Conservation (phyloP, 2,888 invertebrate species). For the Limnephilus marmoratus region DNA sequence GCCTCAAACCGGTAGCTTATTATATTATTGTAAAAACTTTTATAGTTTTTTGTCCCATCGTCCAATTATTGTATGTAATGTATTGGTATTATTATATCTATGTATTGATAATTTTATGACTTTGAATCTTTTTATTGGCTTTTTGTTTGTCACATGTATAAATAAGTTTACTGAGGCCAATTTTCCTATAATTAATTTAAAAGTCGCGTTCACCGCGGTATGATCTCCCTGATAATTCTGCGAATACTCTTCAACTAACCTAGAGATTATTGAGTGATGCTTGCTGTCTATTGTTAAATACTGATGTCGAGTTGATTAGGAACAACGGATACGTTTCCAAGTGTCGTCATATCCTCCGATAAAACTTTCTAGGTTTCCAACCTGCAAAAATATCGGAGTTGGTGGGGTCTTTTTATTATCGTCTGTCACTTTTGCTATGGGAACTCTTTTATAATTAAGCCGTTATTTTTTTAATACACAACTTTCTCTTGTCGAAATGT, state of each 20-base stretch:
- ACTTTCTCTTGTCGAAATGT: neutral
- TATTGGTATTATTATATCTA: neutral
- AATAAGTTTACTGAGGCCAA: conserved; percentile 6
- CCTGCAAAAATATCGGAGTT: neutral
- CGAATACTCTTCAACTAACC: neutral
- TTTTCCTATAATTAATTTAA: conserved; percentile 54
- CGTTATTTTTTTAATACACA: neutral
- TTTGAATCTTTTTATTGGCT: neutral
- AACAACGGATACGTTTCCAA: conserved; percentile 24
- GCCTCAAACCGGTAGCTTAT: neutral
- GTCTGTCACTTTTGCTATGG: neutral
- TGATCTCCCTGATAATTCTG: conserved; percentile 56
- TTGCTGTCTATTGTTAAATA: conserved; percentile 20
- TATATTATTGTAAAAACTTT: neutral
- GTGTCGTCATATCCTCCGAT: neutral
- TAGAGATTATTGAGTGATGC: conserved; percentile 47
- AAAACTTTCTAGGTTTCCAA: neutral
- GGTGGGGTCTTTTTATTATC: neutral
- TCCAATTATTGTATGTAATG: neutral
- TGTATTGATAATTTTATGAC: neutral
- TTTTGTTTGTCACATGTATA: neutral
- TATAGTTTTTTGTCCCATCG: neutral
- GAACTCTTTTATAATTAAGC: neutral
- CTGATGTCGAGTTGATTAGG: neutral
- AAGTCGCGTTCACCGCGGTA: conserved; percentile 56